Base-by-base conservation (phyloP, 1,140 invertebrate genomes). In the Drosophila pallidifrons region DNA sequence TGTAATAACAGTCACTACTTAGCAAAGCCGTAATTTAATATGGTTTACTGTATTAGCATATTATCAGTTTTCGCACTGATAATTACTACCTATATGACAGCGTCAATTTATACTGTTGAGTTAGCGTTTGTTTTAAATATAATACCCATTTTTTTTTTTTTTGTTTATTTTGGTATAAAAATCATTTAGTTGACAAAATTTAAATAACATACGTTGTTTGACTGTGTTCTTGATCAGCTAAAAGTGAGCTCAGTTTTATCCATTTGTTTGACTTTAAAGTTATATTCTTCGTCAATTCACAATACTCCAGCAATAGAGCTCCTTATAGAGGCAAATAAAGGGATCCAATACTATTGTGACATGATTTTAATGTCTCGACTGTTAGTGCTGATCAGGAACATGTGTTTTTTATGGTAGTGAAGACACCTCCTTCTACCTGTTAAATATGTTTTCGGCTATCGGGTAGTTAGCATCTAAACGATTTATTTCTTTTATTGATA, bases 11-110 rank as follows among this genome's bases (percentile, higher is more conserved):
- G 32, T 43, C 52, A 46, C 13, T 59, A 25, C 20, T 25, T n/a
- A 35, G 10, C 49, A 16, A 58, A 16, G 10, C 20, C 20, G 16
- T 43, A 51, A 59, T 49, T 57, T 7, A 20, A 20, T 38, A 38
- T 47, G 28, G 16, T 58, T 58, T 11, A 57, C 20, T 25, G 20
- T 25, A 4, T 4, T 25, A 25, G 20, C 38, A 58, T 43, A 49
- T 38, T 8, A 38, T 54, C n/a, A 61, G 67, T 38, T 63, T 70
- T 46, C 28, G 63, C 49, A 46, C 15, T 57, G n/a, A 57, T 45
- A 43, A 38, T 10, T 38, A 38, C 8, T 32, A 4, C 2, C 35
- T 41, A 43, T 13, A 13, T 13, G 41, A n/a, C 41, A 43, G 11
- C n/a, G 41, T 6, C 41, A 43, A 43, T 13, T 43, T 43, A 5